A percentile compares a stretch with the other conserved stretches of the same genome.
These are phyloP conservation scores for Ictidomys tridecemlineatus DNA, from an alignment of 2,113 vertebrate species.

Conservation along the genomic window DNA sequence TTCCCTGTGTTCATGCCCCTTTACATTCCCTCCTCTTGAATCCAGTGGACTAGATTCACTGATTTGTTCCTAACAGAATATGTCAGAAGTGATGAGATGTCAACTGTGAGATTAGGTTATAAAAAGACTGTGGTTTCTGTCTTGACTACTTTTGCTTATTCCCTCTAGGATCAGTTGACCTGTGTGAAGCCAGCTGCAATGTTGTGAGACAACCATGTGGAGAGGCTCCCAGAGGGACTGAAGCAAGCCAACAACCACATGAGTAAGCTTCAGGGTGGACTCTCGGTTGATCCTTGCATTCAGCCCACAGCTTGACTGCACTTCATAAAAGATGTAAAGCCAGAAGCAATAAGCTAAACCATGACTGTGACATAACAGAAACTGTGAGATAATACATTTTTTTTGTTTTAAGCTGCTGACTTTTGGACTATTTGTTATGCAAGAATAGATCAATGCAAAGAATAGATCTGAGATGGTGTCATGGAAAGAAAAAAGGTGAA, in stretches of 20 bases:
- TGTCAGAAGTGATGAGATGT: background rate
- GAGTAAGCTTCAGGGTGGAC: background rate
- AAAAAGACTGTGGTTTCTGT: slow-evolving; percentile 27
- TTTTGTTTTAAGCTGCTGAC: background rate
- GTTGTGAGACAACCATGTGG: background rate
- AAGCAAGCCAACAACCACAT: background rate
- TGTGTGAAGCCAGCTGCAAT: background rate
- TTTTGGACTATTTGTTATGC: background rate
- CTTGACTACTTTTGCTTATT: background rate
- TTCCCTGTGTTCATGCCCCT: background rate
- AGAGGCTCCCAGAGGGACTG: background rate
- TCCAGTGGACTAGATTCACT: background rate
- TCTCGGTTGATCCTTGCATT: background rate
- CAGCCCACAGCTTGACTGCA: background rate
- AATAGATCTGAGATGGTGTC: background rate
- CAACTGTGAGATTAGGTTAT: background rate
- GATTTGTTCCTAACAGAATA: background rate
- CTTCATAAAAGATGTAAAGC: background rate
- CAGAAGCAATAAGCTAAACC: background rate
- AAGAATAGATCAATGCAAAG: background rate
- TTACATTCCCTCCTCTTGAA: background rate
- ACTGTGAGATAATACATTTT: background rate
- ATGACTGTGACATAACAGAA: background rate
- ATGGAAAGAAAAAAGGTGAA: background rate
- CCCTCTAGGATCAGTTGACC: background rate